Percentiles rank a stretch among this genome's conserved stretches.
phyloP scores from a whole-genome alignment of 2,113 vertebrate genomes.

The Archocentrus centrarchus region DNA sequence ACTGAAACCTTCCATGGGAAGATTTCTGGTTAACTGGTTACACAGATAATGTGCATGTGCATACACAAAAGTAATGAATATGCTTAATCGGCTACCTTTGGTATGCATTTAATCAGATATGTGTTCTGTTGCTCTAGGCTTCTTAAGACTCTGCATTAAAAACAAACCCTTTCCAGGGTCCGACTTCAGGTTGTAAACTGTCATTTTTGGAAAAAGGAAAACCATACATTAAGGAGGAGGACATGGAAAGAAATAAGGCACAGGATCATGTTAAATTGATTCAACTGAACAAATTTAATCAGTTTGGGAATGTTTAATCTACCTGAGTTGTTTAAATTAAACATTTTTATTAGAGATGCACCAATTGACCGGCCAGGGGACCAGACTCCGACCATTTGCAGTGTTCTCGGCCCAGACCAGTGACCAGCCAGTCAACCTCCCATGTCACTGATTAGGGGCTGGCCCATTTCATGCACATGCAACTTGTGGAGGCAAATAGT shows the following conservation, averaged over 20 bases:
- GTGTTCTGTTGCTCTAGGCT: not conserved
- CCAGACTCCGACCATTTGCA: not conserved
- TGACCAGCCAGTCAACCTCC: not conserved
- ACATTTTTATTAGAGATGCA: not conserved
- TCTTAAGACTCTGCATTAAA: not conserved
- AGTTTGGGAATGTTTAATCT: not conserved
- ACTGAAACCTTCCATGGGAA: not conserved
- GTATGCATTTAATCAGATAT: not conserved
- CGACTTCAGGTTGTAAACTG: not conserved
- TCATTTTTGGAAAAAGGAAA: not conserved
- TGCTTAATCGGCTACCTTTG: not conserved
- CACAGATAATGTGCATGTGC: not conserved
- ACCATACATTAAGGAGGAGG: not conserved
- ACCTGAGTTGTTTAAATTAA: not conserved
- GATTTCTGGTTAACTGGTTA: not conserved
- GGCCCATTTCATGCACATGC: too few relatives aligned
- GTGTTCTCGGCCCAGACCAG: not conserved
- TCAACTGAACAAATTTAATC: not conserved
- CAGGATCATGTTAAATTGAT: not conserved
- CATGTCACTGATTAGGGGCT: not conserved
- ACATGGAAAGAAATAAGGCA: not conserved
- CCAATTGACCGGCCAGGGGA: not conserved
- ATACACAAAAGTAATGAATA: not conserved
- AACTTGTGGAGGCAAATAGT: too few relatives aligned
- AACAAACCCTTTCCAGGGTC: not conserved